phyloP scores from a whole-genome alignment of 2,797 vertebrate genomes.

The Phrynocephalus guinanensis region DNA sequence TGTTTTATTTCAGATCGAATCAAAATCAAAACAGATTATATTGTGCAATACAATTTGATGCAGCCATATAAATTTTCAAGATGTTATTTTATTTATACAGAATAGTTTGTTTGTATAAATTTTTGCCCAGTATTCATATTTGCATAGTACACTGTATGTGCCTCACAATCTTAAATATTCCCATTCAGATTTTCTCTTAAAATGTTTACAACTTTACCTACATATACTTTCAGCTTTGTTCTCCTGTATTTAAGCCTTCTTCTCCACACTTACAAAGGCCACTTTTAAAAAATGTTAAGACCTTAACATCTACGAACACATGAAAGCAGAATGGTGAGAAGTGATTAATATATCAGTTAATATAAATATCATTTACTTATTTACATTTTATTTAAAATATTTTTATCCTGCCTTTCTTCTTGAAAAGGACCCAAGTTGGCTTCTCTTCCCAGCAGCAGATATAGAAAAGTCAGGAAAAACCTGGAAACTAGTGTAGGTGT shows the following conservation, averaged over 20 bases:
- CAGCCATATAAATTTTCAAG: constrained; percentile 12
- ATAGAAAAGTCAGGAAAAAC: constrained; percentile 3
- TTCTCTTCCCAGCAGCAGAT: background rate
- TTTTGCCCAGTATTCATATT: background rate
- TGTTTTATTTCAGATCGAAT: constrained; percentile 26
- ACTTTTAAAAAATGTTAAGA: background rate
- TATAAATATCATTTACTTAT: background rate
- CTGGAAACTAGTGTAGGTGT: background rate
- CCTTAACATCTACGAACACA: background rate
- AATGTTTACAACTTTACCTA: background rate
- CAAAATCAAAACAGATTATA: constrained; percentile 49
- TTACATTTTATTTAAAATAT: too few species aligned
- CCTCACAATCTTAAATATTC: background rate
- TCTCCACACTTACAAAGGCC: background rate
- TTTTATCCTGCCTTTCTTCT: too few species aligned
- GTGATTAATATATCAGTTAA: background rate
- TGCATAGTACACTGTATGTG: background rate
- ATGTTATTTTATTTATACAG: constrained; percentile 29
- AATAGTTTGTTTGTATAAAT: constrained; percentile 27
- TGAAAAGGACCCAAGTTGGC: too few species aligned
- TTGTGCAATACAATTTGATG: constrained; percentile 25
- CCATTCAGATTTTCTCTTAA: background rate
- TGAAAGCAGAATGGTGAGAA: background rate
- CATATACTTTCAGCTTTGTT: background rate
- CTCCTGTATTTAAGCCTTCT: background rate